Conservation (phyloP, 2,888 invertebrate species). For the Biston betularia region DNA sequence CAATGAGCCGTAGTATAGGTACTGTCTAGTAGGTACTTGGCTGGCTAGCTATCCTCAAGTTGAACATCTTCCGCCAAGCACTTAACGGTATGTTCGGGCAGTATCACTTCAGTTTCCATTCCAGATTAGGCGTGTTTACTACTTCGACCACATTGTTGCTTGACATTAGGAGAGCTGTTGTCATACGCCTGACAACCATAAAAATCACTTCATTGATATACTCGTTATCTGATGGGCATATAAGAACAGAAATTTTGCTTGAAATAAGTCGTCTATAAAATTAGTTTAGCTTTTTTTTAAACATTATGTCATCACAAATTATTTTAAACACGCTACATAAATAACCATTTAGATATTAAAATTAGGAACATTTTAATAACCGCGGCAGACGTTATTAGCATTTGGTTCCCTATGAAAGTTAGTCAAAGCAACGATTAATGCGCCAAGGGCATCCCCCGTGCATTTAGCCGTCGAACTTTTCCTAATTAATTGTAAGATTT, state of each 20-base stretch:
- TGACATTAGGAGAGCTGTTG: not conserved
- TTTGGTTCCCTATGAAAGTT: constrained; percentile 42
- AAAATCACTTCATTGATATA: not conserved
- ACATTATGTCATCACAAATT: too few species aligned
- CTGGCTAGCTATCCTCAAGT: too few species aligned
- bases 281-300: too few species aligned
- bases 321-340: too few species aligned
- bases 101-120: too few species aligned
- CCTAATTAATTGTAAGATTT: constrained; percentile 83
- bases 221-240: not conserved
- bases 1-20: not conserved
- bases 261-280: too few species aligned
- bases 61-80: too few species aligned
- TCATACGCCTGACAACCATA: too few species aligned
- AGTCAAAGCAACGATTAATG: constrained; percentile 61
- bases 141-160: too few species aligned
- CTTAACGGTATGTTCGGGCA: too few species aligned
- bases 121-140: too few species aligned
- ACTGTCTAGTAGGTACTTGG: too few species aligned
- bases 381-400: constrained; percentile 46
- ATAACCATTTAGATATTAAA: not conserved
- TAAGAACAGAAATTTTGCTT: not conserved
- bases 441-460: constrained; percentile 57
- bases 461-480: constrained; percentile 66
- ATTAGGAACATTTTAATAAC: constrained; percentile 15